Base-by-base conservation (phyloP, 1,140 invertebrate genomes). In the Oscheius sp. region DNA sequence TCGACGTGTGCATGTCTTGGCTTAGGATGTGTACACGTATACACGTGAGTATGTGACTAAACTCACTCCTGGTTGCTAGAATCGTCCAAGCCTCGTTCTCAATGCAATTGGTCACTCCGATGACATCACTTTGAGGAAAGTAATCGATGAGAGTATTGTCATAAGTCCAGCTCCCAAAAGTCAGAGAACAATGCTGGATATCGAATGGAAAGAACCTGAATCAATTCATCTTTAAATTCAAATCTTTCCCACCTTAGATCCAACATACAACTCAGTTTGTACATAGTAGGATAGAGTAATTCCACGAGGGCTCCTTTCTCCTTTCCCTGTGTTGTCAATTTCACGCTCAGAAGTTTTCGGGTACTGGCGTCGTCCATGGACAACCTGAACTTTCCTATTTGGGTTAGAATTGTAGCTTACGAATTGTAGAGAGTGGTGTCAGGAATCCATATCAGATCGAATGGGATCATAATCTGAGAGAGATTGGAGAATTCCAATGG, bases 91-190 rank as follows among this genome's bases (percentile, higher is more conserved):
- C 75, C 32, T 77, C 75, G 35, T 76, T 77, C 20, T 76, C 74
- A 23, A 77, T 64, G 36, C 65, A 77, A 28, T 77, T 76, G 2
- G 36, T 52, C 1, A 68, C 77, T 23, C 73, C 74, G 45, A 77
- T 73, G n/a, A 63, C 59, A 7, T 49, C 46, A n/a, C 64, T 62
- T 26, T 55, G 66, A 23, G 75, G 46, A 23, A 71, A 76, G 65
- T 77, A 77, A 46, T 77, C 75, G 18, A 77, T 77, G 34, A 64
- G 59, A 3, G 74, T 76, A 31, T 76, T 76, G 71, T 85, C 84
- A 76, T 86, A 86, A 0, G 82, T 83, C 86, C 86, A 86, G 4
- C 84, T 85, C 15, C 85, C 85, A 69, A 86, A 86, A 65, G 85
- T 85, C 35, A 86, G 61, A 36, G 80, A 74, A 67, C 85, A 85